These are phyloP conservation scores for Rhombomys opimus DNA, from an alignment of 2,113 vertebrate genomes.

Conservation along the genomic window DNA sequence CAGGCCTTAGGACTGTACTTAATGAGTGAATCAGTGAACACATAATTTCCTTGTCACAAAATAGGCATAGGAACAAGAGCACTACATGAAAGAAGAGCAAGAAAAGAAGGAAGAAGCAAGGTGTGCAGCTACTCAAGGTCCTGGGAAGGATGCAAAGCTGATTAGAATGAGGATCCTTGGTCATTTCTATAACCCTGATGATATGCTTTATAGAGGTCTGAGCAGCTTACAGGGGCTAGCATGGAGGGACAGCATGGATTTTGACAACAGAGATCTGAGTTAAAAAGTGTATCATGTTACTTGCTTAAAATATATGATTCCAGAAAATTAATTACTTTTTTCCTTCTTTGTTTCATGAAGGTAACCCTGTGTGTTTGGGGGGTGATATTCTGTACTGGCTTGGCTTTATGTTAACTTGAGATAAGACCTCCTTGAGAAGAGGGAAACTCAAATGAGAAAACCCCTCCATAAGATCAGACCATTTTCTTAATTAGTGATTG, in stretches of 20 bases:
- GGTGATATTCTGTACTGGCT: background rate
- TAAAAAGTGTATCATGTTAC: background rate
- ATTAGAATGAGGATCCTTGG: no score
- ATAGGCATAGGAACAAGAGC: background rate
- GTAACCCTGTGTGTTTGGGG: background rate
- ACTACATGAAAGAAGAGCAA: background rate
- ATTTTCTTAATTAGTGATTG: no score
- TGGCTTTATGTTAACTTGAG: background rate
- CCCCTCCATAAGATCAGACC: background rate
- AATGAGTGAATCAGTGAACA: constrained; percentile 10
- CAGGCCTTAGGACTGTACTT: background rate
- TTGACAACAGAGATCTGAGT: background rate
- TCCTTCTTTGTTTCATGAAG: background rate
- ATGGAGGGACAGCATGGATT: background rate
- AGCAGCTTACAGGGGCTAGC: background rate
- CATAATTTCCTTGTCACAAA: background rate
- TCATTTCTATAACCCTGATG: background rate
- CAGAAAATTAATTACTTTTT: background rate
- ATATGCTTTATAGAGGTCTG: background rate
- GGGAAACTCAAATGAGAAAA: background rate
- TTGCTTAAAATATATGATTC: constrained; percentile 12
- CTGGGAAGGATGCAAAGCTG: background rate
- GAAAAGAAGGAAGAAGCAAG: background rate
- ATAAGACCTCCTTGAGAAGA: background rate
- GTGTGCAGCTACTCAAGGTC: background rate